These are phyloP conservation scores for Drosophila subobscura DNA, from an alignment of 1,140 invertebrate species.

Conservation along the genomic window DNA sequence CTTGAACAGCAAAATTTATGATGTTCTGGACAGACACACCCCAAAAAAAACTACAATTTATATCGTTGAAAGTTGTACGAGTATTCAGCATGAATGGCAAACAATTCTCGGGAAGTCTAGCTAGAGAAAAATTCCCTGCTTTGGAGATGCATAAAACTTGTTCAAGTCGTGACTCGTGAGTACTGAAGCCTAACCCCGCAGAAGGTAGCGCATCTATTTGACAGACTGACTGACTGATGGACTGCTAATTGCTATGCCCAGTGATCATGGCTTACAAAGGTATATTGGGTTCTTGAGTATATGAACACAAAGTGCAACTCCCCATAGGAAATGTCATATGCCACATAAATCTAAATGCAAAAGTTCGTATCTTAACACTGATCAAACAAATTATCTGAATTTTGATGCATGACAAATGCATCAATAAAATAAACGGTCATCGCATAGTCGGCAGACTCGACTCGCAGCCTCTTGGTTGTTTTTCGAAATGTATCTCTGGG, in stretches of 20 bases:
- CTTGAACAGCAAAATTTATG: slow-evolving; percentile 31
- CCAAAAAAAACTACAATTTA: slow-evolving; percentile 22
- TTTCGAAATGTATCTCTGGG: slow-evolving; percentile 35
- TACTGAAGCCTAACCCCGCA: too few species aligned
- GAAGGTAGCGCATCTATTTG: slow-evolving; percentile 9
- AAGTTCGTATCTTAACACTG: too few species aligned
- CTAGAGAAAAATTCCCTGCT: not conserved
- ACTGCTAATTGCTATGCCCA: slow-evolving; percentile 12
- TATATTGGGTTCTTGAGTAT: too few species aligned
- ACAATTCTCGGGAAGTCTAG: slow-evolving; percentile 47
- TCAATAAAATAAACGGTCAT: too few species aligned
- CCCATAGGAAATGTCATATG: too few species aligned
- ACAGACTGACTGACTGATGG: slow-evolving; percentile 2
- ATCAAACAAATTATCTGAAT: too few species aligned
- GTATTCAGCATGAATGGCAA: slow-evolving; percentile 54
- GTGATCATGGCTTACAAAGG: too few species aligned
- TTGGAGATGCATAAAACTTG: slow-evolving; percentile 6
- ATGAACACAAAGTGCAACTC: too few species aligned
- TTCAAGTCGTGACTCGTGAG: slow-evolving; percentile 58
- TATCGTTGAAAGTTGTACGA: slow-evolving; percentile 2
- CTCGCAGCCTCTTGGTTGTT: not conserved
- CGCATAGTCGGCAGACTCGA: too few species aligned
- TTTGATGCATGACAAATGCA: too few species aligned
- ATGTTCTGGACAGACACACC: slow-evolving; percentile 24
- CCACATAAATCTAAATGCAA: too few species aligned